A percentile compares a stretch with the other conserved stretches of the same genome.
These are phyloP conservation scores for Pseudococcus longispinus DNA, from an alignment of 2,888 invertebrate genomes.

Conservation along the genomic window DNA sequence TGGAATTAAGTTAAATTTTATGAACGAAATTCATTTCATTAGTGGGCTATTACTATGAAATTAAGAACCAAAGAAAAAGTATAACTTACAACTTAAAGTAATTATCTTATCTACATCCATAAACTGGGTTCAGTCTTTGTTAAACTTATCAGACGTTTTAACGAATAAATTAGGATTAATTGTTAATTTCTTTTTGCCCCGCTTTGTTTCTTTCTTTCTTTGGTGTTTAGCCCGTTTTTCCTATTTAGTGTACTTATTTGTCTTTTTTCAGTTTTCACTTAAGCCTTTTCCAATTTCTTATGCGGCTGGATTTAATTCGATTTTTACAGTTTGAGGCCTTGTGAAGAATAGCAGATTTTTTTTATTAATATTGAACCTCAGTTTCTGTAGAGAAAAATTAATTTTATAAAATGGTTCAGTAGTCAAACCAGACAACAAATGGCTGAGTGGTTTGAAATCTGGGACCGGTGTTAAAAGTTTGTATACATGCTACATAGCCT, in stretches of 20 bases:
- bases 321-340: neutral
- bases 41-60: constrained; percentile 48
- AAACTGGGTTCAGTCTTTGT: constrained; percentile 50
- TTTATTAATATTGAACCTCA: neutral
- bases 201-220: neutral
- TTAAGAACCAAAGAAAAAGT: constrained; percentile 40
- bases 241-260: neutral
- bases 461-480: no score
- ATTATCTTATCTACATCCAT: constrained; percentile 43
- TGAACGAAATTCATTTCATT: constrained; percentile 52
- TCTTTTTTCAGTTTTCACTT: neutral
- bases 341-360: neutral
- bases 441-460: no score
- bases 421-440: no score
- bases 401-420: no score
- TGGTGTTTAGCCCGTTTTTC: neutral
- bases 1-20: constrained; percentile 52
- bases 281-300: constrained; percentile 30
- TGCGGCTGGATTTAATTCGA: neutral
- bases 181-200: constrained; percentile 39
- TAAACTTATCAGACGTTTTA: constrained; percentile 48
- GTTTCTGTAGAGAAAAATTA: no score
- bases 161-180: constrained; percentile 51
- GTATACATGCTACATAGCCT: no score
- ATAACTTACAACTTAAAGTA: constrained; percentile 42